Evolutionary conservation across 2,113 vertebrate genomes (phyloP).

Genomic region (Pollimyrus isidori): DNA sequence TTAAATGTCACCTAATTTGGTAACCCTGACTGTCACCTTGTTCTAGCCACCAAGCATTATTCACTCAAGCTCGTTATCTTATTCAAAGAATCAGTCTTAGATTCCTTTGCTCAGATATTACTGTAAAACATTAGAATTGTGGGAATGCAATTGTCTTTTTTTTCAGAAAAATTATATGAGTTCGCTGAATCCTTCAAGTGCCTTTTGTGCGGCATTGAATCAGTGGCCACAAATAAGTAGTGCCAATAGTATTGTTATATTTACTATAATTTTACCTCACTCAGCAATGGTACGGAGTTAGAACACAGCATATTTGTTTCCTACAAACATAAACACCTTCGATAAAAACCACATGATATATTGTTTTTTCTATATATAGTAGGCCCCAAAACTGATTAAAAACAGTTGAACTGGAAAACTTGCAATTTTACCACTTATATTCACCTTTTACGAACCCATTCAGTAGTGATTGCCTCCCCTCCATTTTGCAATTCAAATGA

Average conservation of each 20-base stretch:
- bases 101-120: conserved; percentile 48
- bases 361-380: background rate
- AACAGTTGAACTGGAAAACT: background rate
- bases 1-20: conserved; percentile 55
- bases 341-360: background rate
- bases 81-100: conserved; percentile 48
- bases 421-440: conserved; percentile 20
- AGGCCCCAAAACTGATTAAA: background rate
- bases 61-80: conserved; percentile 50
- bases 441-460: conserved; percentile 17
- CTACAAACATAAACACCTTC: background rate
- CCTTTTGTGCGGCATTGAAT: conserved; percentile 40
- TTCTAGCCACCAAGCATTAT: conserved; percentile 49
- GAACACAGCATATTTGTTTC: background rate
- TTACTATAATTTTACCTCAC: background rate
- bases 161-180: conserved; percentile 41
- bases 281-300: background rate
- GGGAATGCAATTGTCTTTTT: conserved; percentile 38
- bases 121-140: conserved; percentile 46
- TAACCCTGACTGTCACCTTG: conserved; percentile 56
- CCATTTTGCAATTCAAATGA: conserved; percentile 29
- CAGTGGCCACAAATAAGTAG: background rate
- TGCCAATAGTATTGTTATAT: background rate
- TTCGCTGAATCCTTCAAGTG: conserved; percentile 33
- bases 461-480: conserved; percentile 25